phyloP scores from a whole-genome alignment of 2,113 vertebrate genomes.

The Corapipo altera region DNA sequence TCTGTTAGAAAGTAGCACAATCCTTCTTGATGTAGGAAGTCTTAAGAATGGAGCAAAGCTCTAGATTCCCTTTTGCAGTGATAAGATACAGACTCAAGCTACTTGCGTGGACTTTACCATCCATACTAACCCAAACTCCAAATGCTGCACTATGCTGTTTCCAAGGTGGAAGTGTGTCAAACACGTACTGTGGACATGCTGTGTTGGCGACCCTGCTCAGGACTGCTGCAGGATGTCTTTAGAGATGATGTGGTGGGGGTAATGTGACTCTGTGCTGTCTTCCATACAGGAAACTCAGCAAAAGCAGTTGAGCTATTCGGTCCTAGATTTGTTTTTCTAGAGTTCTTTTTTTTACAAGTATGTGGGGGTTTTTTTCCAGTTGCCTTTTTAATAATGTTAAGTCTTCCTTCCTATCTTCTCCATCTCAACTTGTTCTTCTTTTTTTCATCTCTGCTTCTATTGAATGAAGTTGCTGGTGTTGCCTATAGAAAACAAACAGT shows the following conservation, averaged over 20 bases:
- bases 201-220: not conserved
- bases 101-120: not conserved
- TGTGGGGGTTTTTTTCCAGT: not conserved
- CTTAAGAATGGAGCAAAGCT: not conserved
- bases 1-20: not conserved
- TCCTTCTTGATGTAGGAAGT: not conserved
- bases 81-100: not conserved
- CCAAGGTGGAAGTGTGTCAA: not conserved
- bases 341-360: not conserved
- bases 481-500: not conserved
- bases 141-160: not conserved
- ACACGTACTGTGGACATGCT: rapidly evolving
- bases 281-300: not conserved
- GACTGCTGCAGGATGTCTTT: not conserved
- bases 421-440: not conserved
- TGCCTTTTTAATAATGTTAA: not conserved
- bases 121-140: not conserved
- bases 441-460: not conserved
- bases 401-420: not conserved
- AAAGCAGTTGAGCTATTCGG: not conserved
- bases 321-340: not conserved
- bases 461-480: not conserved
- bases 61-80: not conserved
- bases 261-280: not conserved
- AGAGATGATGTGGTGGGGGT: not conserved